Evolutionary conservation across 2,797 vertebrate genomes (phyloP), one percentile per base, ranked within the genome.

Genomic region (Myotis planiceps): DNA sequence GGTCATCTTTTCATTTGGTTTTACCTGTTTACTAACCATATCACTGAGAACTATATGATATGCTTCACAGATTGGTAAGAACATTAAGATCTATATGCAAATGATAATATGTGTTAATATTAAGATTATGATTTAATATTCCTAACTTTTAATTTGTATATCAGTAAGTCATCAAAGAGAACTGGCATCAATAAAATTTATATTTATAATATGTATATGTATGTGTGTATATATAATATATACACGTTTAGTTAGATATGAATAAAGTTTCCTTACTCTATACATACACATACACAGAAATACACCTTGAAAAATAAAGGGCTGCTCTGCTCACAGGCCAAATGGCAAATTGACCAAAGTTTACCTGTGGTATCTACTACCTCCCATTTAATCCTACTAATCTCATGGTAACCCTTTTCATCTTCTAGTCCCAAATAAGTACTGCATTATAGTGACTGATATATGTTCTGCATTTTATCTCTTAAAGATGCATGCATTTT

Each of bases 1-100:
- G 98, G 98, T 98, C 98, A 98, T 45, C 90, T 97, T 82, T 97
- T 65, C 34, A 90, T 90, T 76, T 90, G 76, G n/a, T 96, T 95
- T 93, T 68, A 96, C 49, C 92, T 98, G 93, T 97, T 97, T 97
- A 96, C 76, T 90, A 82, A 53, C 71, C 87, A 95, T 88, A 97
- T 96, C 97, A 90, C 72, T 93, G 7, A 76, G 42, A 84, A 87
- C 32, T 90, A 21, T 87, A 93, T 53, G 14, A 71, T 86, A 39
- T 53, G 60, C n/a, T 87, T 66, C 69, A 63, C 23, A 83, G n/a
- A 27, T 16, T 53, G 42, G 9, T 45, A 53, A 87, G 81, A 92
- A 60, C 16, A 88, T 74, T 45, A 79, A 76, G 12, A 5, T 80
- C 2, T 78, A 16, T 60, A 80, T 37, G 29, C 32, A 72, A 91